phyloP scores from a whole-genome alignment of 2,888 invertebrate species.

The Rhamphomyia laevipes region DNA sequence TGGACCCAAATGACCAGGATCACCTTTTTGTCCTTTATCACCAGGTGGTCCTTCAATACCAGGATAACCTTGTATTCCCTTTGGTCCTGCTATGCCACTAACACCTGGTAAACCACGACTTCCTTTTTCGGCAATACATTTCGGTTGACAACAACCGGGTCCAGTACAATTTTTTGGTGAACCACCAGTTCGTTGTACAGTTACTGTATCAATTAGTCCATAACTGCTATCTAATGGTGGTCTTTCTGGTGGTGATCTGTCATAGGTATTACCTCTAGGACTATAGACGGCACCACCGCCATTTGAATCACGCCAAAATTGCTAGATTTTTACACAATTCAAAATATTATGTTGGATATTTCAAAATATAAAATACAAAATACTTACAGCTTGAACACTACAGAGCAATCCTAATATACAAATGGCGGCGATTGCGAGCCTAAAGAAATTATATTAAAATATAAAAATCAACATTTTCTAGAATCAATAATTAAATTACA shows the following conservation, averaged over 20 bases:
- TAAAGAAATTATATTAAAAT: slow-evolving; percentile 17
- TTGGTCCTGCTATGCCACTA: slow-evolving; percentile 58
- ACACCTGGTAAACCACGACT: slow-evolving; percentile 62
- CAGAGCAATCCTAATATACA: slow-evolving; percentile 27
- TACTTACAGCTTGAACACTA: slow-evolving; percentile 31
- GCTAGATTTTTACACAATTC: slow-evolving; percentile 19
- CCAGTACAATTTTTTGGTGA: slow-evolving; percentile 51
- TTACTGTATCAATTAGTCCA: slow-evolving; percentile 30
- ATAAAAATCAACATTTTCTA: too few species aligned
- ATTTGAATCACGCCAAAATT: slow-evolving; percentile 36
- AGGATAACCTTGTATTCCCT: slow-evolving; percentile 67
- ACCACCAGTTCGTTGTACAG: slow-evolving; percentile 24
- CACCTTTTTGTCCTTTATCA: slow-evolving; percentile 81
- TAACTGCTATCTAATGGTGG: slow-evolving; percentile 31
- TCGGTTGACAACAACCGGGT: slow-evolving; percentile 62
- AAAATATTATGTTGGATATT: not conserved
- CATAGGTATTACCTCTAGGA: slow-evolving; percentile 10
- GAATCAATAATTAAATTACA: too few species aligned
- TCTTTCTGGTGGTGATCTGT: slow-evolving; percentile 19
- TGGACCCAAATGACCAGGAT: slow-evolving; percentile 68
- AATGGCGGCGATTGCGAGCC: slow-evolving; percentile 35
- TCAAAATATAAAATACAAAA: not conserved
- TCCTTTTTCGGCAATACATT: slow-evolving; percentile 84
- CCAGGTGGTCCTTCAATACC: slow-evolving; percentile 79
- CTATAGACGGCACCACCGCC: slow-evolving; percentile 28